Conservation (phyloP, 2,113 vertebrate species). For the Cichladusa arquata region DNA sequence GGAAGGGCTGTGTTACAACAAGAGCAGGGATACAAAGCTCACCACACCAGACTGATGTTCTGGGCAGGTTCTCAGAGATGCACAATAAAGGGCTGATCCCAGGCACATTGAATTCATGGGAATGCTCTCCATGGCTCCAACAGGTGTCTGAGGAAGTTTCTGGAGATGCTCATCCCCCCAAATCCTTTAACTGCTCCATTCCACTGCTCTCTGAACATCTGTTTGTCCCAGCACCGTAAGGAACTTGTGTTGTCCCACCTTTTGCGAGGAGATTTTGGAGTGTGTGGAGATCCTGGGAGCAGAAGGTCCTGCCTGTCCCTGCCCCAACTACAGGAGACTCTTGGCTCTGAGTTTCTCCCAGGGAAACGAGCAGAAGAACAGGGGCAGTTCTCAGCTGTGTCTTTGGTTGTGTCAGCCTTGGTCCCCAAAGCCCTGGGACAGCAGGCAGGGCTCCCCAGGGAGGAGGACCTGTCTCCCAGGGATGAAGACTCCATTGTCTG, state of each 20-base stretch:
- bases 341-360: not conserved
- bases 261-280: not conserved
- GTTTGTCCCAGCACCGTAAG: not conserved
- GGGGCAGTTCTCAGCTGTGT: not conserved
- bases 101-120: not conserved
- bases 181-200: not conserved
- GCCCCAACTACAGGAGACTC: not conserved
- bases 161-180: not conserved
- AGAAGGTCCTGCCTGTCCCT: not conserved
- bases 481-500: not conserved
- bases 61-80: not conserved
- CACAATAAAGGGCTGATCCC: not conserved
- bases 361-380: not conserved
- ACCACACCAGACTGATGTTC: fast-evolving
- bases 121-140: not conserved
- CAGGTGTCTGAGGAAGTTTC: not conserved
- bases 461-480: not conserved
- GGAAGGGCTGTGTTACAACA: not conserved
- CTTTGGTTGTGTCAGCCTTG: not conserved
- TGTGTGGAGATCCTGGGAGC: not conserved
- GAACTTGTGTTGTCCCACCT: not conserved
- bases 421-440: not conserved
- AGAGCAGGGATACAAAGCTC: not conserved
- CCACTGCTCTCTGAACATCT: not conserved
- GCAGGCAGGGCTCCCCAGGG: not conserved